Evolutionary conservation across 2,888 invertebrate species (phyloP).

Genomic region (Callinectes sapidus): DNA sequence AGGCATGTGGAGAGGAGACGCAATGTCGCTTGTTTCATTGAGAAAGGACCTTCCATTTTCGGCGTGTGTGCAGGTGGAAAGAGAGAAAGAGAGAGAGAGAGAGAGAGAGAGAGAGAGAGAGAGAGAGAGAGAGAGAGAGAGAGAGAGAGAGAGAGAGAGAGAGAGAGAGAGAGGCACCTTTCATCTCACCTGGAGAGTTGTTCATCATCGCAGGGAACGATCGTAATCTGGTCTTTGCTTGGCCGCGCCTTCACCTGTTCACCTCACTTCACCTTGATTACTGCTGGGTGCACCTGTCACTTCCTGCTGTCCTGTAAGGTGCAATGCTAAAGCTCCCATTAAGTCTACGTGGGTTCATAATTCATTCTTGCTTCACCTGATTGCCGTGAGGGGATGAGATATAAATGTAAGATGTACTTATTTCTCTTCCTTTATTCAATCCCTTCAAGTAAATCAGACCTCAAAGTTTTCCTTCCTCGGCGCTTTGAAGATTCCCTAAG

Average conservation of each 20-base stretch:
- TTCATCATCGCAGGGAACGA: conserved; percentile 2
- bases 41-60: neutral
- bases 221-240: neutral
- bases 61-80: neutral
- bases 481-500: neutral
- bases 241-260: neutral
- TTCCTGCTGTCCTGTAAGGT: neutral
- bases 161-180: conserved; percentile 16
- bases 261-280: neutral
- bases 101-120: conserved; percentile 40
- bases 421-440: neutral
- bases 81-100: conserved; percentile 15
- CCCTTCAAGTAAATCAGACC: neutral
- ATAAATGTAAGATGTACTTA: neutral
- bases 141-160: conserved; percentile 41
- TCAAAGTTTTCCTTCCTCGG: neutral
- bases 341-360: neutral
- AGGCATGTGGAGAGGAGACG: neutral
- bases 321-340: neutral
- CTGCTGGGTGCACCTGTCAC: neutral
- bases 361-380: neutral
- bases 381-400: neutral
- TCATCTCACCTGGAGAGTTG: conserved; percentile 3
- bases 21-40: neutral
- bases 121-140: conserved; percentile 40